A percentile compares a stretch with the other conserved stretches of the same genome.
These are phyloP conservation scores for Chinchilla lanigera DNA, from an alignment of 2,113 vertebrate species.

Conservation along the genomic window DNA sequence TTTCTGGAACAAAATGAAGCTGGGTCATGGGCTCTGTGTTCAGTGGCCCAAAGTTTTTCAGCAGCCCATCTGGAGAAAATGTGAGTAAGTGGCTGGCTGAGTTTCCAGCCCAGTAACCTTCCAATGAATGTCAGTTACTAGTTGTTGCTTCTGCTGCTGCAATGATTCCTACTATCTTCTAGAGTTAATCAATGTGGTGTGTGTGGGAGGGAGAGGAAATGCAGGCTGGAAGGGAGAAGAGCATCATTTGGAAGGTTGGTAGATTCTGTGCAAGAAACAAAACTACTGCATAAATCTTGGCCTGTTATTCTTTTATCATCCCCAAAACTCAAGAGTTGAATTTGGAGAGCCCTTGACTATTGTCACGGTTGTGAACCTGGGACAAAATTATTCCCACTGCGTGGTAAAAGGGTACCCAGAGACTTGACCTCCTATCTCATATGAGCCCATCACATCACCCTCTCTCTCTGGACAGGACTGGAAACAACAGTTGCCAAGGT, in stretches of 20 bases:
- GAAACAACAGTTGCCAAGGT: conserved; percentile 53
- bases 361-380: not conserved
- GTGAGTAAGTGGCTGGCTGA: not conserved
- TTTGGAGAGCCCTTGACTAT: not conserved
- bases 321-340: not conserved
- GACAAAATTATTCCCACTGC: not conserved
- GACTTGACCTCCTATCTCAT: not conserved
- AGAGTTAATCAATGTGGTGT: not conserved
- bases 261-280: not conserved
- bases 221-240: not conserved
- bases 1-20: conserved; percentile 13
- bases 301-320: not conserved
- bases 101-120: not conserved
- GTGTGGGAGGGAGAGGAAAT: not conserved
- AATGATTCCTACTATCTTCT: not conserved
- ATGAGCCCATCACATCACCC: not conserved
- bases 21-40: not conserved
- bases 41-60: not conserved
- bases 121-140: not conserved
- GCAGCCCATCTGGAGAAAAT: not conserved
- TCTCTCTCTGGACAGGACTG: not conserved
- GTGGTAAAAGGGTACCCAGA: not conserved
- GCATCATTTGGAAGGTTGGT: not conserved
- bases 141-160: not conserved
- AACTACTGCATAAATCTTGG: not conserved